Evolutionary conservation across 1,140 invertebrate genomes (phyloP), one percentile per base, ranked within the genome.

Genomic region (Achatina immaculata): DNA sequence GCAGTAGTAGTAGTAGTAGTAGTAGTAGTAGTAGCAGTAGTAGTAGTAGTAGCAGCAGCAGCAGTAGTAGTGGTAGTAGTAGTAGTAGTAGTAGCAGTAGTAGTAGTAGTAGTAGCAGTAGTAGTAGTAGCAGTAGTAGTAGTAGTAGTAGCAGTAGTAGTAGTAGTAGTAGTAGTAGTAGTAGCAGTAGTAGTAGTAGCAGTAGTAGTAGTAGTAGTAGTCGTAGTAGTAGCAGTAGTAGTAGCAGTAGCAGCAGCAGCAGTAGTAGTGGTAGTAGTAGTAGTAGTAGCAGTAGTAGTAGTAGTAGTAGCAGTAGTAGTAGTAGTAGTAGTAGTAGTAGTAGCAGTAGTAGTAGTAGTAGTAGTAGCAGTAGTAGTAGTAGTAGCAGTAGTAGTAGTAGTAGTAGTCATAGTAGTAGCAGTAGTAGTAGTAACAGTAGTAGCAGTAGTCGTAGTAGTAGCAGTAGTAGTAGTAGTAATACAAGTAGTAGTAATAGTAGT

Each of bases 31-130:
- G 55, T 77, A 66, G 42, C 78, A 36, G 72, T 81, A 2, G 73
- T 81, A 77, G 51, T 77, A 40, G 80, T 51, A 77, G 58, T 77
- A 65, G 73, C 34, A 77, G 58, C 66, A 51, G 11, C 6, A 65
- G n/a, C 40, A 74, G 38, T 42, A 74, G 38, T 58, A n/a, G 55
- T 58, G n/a, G 55, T 24, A 58, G 55, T 80, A 80, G 78, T 74
- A 43, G 68, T 74, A 75, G n/a, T 80, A 80, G 38, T 75, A 75
- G 68, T 43, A 80, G 66, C 71, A 75, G 66, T 80, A 62, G 51
- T 76, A 68, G 73, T 77, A 68, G 80, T 65, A 66, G 31, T 66
- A 68, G 72, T 81, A 66, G 21, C 19, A 42, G 48, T 77, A 62
- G 16, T 66, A 77, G 72, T 77, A 66, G 55, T 77, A 66, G 42